Conservation (phyloP, 2,888 invertebrate genomes). For the Tetanocera ferruginea region DNA sequence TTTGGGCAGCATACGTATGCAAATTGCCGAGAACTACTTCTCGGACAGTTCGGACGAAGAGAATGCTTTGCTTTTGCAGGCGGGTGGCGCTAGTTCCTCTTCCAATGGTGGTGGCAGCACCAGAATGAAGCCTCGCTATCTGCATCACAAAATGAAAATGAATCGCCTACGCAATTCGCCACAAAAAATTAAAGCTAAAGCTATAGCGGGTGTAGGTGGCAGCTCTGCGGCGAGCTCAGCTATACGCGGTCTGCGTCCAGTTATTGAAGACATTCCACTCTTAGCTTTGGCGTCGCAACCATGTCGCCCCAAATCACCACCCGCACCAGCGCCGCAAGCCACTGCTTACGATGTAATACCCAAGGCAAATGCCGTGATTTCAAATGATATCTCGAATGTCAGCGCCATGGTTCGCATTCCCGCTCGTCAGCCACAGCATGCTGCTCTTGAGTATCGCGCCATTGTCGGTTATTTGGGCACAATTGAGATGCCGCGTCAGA, state of each 20-base stretch:
- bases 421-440: conserved; percentile 40
- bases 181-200: conserved; percentile 66
- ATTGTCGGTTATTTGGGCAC: conserved; percentile 96
- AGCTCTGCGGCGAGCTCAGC: conserved; percentile 35
- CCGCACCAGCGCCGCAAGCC: conserved; percentile 49
- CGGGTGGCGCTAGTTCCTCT: neutral
- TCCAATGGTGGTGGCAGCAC: conserved; percentile 42
- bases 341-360: conserved; percentile 37
- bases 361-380: conserved; percentile 57
- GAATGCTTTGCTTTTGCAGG: conserved; percentile 67
- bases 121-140: conserved; percentile 67
- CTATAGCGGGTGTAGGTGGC: conserved; percentile 29
- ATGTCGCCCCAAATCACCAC: neutral
- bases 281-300: conserved; percentile 20
- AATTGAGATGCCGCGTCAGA: conserved; percentile 92
- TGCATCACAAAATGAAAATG: conserved; percentile 72
- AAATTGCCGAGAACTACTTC: conserved; percentile 89
- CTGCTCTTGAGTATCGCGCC: conserved; percentile 82
- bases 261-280: conserved; percentile 63
- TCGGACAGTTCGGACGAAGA: conserved; percentile 89
- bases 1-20: conserved; percentile 84
- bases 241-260: conserved; percentile 57
- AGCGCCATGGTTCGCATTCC: conserved; percentile 69
- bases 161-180: conserved; percentile 74
- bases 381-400: conserved; percentile 69